phyloP scores from a whole-genome alignment of 2,797 vertebrate species.

The Xiphorhynchus erythropygius region DNA sequence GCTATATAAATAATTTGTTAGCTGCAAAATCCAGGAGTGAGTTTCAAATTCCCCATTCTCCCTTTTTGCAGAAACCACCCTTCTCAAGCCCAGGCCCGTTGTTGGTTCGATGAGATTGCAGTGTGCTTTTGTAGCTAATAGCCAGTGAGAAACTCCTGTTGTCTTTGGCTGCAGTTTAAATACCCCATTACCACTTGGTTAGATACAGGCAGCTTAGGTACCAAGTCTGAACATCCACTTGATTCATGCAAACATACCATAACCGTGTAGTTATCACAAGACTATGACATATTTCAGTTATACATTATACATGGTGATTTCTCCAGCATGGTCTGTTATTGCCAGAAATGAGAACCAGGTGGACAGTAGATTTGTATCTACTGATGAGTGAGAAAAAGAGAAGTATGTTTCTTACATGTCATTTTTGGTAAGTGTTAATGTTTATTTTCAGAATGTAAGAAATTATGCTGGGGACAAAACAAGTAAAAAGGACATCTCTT shows the following conservation, averaged over 20 bases:
- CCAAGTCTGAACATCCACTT: not conserved
- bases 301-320: not conserved
- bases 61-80: not conserved
- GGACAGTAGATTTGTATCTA: not conserved
- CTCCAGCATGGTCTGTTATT: not conserved
- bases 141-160: fast-evolving
- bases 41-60: not conserved
- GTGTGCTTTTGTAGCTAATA: not conserved
- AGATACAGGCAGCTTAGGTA: not conserved
- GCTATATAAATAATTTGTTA: not conserved
- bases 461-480: fast-evolving
- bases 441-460: not conserved
- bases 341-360: not conserved
- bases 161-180: not conserved
- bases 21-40: not conserved
- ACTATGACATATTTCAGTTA: not conserved
- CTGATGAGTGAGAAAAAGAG: not conserved
- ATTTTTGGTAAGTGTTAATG: not conserved
- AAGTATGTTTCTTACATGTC: not conserved
- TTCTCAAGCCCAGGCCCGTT: not conserved
- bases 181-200: fast-evolving
- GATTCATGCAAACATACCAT: fast-evolving
- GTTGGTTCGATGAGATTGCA: fast-evolving
- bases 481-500: not conserved
- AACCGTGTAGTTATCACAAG: not conserved